Evolutionary conservation across 2,113 vertebrate genomes (phyloP), one percentile per base, ranked within the genome.

Genomic region (Tragelaphus buxtoni): DNA sequence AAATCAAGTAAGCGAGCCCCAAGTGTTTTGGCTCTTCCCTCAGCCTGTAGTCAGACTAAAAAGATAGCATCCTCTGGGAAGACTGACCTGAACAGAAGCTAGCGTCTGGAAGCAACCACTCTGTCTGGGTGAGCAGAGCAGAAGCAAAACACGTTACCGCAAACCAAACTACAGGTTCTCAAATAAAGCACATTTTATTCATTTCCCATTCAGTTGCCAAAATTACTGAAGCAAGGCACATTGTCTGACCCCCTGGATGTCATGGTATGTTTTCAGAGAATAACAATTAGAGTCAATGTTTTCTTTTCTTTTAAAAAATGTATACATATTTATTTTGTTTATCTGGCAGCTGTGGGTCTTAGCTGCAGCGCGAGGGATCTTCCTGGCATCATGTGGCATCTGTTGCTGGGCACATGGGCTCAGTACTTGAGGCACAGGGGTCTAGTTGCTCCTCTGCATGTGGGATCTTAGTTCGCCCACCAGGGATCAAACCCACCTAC

Each of bases 401-500:
- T 42, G 39, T 74, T 74, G 69, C 22, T 13, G 69, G 69, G 39
- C 39, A 0, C 35, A 39, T 7, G 69, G 69, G 39, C 20, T 13
- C 22, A 24, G 69, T 13, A 5, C 10, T 74, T 26, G 39, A 0
- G 0, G 22, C 22, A 74, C 69, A 24, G 14, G 11, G 39, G 69
- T 74, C 11, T 42, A 42, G 0, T 14, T 13, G 35, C 69, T 42
- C 69, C 69, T 42, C 69, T 42, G 69, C 11, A 42, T 2, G 11
- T 7, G 69, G 39, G 9, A 72, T 39, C 65, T 39, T 72, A 72
- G n/a, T 39, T 72, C 0, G 1, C 18, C n/a, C 9, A 7, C 11
- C 69, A 24, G 5, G 69, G 11, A 2, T 74, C 69, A 26, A 42
- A 42, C 69, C 39, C 1, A 0, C 22, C 0, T 13, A 22, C 69